A percentile compares a stretch with the other conserved stretches of the same genome.
These are phyloP conservation scores for Drosophila koepferae DNA, from an alignment of 2,888 invertebrate genomes.

Conservation along the genomic window DNA sequence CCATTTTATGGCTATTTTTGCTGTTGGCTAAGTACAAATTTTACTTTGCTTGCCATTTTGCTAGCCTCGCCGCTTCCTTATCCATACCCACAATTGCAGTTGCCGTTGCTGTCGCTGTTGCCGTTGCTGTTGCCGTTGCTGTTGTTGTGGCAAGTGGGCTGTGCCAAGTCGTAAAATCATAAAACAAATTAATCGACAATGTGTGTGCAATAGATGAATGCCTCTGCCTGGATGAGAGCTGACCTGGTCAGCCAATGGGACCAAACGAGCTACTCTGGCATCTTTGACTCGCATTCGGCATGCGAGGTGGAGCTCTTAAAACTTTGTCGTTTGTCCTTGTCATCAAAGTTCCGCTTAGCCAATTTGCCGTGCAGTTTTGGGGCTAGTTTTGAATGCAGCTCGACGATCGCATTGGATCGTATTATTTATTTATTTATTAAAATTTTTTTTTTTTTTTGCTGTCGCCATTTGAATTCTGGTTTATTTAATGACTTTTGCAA, in stretches of 20 bases:
- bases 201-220: constrained; percentile 30
- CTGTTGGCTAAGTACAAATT: constrained; percentile 70
- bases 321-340: constrained; percentile 67
- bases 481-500: constrained; percentile 80
- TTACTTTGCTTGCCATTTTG: constrained; percentile 46
- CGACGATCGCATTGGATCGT: constrained; percentile 49
- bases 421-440: no score
- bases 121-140: neutral
- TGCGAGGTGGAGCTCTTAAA: neutral
- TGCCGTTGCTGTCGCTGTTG: neutral
- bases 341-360: constrained; percentile 62
- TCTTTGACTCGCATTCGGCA: no score
- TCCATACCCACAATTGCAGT: constrained; percentile 37
- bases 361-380: constrained; percentile 56
- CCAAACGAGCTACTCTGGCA: no score
- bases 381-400: constrained; percentile 72
- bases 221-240: constrained; percentile 17
- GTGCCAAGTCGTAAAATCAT: constrained; percentile 75
- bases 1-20: constrained; percentile 75
- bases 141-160: constrained; percentile 43
- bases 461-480: constrained; percentile 77
- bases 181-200: constrained; percentile 75
- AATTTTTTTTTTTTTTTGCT: constrained; percentile 23
- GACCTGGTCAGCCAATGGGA: constrained; percentile 43
- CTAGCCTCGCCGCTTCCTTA: neutral